Evolutionary conservation across 2,113 vertebrate genomes (phyloP).

Genomic region (Lagopus leucura): DNA sequence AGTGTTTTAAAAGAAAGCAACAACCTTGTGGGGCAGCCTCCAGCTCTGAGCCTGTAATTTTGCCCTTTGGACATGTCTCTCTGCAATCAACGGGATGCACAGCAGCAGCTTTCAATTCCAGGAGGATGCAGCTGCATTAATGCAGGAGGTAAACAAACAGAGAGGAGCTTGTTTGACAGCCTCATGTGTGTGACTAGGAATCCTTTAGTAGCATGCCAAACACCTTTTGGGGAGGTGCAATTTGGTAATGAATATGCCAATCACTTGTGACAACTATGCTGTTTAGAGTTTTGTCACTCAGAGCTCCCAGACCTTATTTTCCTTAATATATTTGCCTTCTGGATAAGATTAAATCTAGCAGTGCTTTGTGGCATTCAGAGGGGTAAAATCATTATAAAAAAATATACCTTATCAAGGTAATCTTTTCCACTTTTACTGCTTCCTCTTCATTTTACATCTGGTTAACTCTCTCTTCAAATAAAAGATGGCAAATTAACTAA

Average conservation of each 20-base stretch:
- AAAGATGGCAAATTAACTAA: neutral
- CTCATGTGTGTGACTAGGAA: neutral
- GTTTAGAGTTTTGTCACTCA: neutral
- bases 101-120: neutral
- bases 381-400: neutral
- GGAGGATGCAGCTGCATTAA: neutral
- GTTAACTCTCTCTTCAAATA: neutral
- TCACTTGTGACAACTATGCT: neutral
- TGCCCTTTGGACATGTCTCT: neutral
- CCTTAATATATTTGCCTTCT: neutral
- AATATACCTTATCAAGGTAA: neutral
- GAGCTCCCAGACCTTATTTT: neutral
- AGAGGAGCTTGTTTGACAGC: neutral
- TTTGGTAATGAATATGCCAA: neutral
- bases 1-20: neutral
- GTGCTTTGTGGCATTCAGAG: neutral
- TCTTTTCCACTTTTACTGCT: neutral
- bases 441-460: slow-evolving; percentile 17
- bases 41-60: neutral
- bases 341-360: neutral
- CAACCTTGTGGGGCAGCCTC: neutral
- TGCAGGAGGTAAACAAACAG: neutral
- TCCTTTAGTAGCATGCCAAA: neutral
- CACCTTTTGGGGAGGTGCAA: neutral
- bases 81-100: neutral